Percentiles rank a stretch among this genome's conserved stretches.
Evolutionary conservation across 92 coral and sea anemone genomes (phyloP).

Genomic region (Porites rus): DNA sequence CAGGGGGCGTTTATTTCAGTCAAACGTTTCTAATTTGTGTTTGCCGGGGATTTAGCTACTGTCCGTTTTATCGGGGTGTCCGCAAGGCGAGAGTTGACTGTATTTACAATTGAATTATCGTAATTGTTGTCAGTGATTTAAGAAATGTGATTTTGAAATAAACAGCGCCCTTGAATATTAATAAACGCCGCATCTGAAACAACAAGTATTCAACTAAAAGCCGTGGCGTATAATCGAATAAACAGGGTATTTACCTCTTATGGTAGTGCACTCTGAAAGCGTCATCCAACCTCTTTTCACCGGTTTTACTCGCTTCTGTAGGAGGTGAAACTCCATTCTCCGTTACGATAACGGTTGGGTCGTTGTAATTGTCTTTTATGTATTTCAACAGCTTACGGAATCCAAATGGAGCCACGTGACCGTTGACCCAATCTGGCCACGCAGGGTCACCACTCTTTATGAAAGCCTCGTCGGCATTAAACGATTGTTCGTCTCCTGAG

Average conservation of each 20-base stretch:
- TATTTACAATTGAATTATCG: too few relatives aligned
- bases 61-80: too few relatives aligned
- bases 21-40: too few relatives aligned
- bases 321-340: slow-evolving; percentile 84
- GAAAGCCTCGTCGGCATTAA: slow-evolving; percentile 51
- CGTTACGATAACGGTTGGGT: slow-evolving; percentile 67
- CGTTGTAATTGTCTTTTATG: slow-evolving; percentile 70
- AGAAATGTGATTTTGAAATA: too few relatives aligned
- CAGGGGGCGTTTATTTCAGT: too few relatives aligned
- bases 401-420: slow-evolving; percentile 81
- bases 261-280: slow-evolving; percentile 63
- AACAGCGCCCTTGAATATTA: too few relatives aligned
- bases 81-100: too few relatives aligned
- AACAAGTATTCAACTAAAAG: too few relatives aligned
- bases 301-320: slow-evolving; percentile 61
- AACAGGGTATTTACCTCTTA: slow-evolving; percentile 18
- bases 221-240: too few relatives aligned
- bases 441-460: slow-evolving; percentile 52
- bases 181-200: too few relatives aligned
- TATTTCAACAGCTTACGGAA: slow-evolving; percentile 69
- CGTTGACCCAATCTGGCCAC: slow-evolving; percentile 63
- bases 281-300: slow-evolving; percentile 66
- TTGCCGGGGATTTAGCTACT: too few relatives aligned
- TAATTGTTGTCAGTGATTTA: too few relatives aligned
- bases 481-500: slow-evolving; percentile 28